Evolutionary conservation across 2,797 vertebrate genomes (phyloP), one percentile per base, ranked within the genome.

Genomic region (Rhinella marina): DNA sequence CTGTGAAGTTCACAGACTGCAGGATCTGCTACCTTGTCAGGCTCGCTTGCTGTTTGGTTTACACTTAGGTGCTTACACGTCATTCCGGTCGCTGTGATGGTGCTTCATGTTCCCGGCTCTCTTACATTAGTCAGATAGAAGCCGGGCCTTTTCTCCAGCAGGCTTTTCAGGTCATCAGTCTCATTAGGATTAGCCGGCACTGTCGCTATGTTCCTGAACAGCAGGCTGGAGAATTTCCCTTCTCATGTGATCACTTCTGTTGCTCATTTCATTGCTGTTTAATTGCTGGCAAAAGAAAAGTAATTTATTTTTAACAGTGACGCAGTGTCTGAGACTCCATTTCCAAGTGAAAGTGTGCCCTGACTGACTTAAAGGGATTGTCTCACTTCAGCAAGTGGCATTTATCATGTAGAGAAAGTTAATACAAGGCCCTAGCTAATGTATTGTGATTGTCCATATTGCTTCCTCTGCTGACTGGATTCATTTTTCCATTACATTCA

Each of bases 21-120:
- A 9, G 78, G 80, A 83, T 59, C 88, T 82, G 88, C 84, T 86
- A 86, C 84, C 88, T 89, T 86, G 88, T 88, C 87, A 89, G 88
- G 88, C 88, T 85, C 80, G 29, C 72, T 50, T 25, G 54, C 84
- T 61, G 0, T 61, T 12, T 78, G 59, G 72, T 83, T 82, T 79
- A 14, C 81, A 79, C 62, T 52, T 78, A 82, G 59, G 68, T n/a
- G 29, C 14, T 86, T 89, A 29, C 79, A 57, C 72, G 70, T 86
- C 84, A 82, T 82, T 64, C 61, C 52, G 48, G 72, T 48, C 41
- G 50, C 79, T 68, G 68, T 75, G 78, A 88, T 88, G 76, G 64
- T 75, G 70, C 25, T 1, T 2, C 72, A 25, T 66, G 50, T 25
- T 73, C 14, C 12, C 13, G 57, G 68, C n/a, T 85, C 72, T 59